Evolutionary conservation across 2,888 invertebrate genomes (phyloP).

Genomic region (Yponomeuta malinellus): DNA sequence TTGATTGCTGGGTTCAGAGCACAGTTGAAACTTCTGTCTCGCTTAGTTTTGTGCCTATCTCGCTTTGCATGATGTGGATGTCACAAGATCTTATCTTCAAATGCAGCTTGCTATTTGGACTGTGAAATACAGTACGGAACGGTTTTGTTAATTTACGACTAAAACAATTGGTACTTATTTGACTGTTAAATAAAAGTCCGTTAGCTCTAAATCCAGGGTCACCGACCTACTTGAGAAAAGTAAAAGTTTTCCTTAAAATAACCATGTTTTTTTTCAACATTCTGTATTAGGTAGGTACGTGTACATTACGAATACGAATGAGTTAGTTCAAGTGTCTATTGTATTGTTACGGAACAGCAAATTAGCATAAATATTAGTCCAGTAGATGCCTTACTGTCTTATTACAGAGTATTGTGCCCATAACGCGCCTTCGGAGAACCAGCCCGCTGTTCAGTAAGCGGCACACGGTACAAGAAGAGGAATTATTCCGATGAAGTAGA

Average conservation of each 20-base stretch:
- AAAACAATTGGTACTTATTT: no score
- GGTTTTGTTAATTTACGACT: not conserved
- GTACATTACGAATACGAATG: no score
- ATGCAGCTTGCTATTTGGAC: constrained; percentile 30
- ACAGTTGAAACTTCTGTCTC: not conserved
- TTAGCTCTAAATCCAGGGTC: no score
- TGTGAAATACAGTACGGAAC: constrained; percentile 30
- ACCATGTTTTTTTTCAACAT: no score
- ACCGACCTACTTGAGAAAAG: no score
- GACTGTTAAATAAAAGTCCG: no score
- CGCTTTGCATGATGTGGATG: constrained; percentile 26
- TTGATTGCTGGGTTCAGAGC: no score
- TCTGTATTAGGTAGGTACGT: no score
- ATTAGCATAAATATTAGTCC: not conserved
- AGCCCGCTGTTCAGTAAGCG: not conserved
- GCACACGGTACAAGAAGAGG: not conserved
- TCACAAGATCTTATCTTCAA: constrained; percentile 24
- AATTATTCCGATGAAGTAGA: not conserved
- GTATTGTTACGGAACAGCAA: no score
- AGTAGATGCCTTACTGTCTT: not conserved
- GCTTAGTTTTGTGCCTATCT: constrained; percentile 10
- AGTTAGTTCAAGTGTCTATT: no score
- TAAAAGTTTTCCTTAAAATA: no score
- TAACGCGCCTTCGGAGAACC: not conserved
- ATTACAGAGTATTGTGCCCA: not conserved